A percentile compares a stretch with the other conserved stretches of the same genome.
These are phyloP conservation scores for Ramphastos sulfuratus DNA, from an alignment of 2,113 vertebrate genomes.

Conservation along the genomic window DNA sequence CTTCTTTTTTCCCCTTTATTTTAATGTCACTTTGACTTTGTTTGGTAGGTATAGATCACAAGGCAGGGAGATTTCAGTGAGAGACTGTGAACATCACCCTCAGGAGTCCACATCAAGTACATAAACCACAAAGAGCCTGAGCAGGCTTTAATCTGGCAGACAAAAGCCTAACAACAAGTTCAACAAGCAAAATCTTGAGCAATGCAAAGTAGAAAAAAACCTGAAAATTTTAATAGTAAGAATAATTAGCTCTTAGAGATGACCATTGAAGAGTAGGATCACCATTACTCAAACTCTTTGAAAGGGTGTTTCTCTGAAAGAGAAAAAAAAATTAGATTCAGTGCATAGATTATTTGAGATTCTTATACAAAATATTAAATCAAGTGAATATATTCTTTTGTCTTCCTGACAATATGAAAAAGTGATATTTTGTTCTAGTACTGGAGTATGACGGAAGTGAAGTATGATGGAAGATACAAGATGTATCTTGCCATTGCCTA, in stretches of 20 bases:
- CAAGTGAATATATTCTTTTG: background rate
- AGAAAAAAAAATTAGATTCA: background rate
- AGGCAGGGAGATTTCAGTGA: background rate
- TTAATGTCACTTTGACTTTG: background rate
- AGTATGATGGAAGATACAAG: background rate
- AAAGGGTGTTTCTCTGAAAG: background rate
- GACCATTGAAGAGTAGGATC: background rate
- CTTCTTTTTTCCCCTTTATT: background rate
- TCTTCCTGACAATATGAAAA: background rate
- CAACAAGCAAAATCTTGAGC: background rate
- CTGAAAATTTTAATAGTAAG: background rate
- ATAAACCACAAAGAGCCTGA: background rate
- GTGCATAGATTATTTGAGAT: background rate
- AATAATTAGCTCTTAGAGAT: background rate
- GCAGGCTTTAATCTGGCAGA: background rate
- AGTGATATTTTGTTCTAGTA: background rate
- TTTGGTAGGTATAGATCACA: background rate
- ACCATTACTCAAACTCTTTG: background rate
- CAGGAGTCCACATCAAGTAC: background rate
- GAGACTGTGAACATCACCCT: background rate
- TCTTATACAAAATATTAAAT: background rate
- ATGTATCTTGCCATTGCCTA: background rate
- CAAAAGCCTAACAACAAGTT: background rate
- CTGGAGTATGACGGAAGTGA: background rate
- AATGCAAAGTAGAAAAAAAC: background rate